These are phyloP conservation scores for Danio aesculapii DNA, from an alignment of 2,797 vertebrate species.

Conservation along the genomic window DNA sequence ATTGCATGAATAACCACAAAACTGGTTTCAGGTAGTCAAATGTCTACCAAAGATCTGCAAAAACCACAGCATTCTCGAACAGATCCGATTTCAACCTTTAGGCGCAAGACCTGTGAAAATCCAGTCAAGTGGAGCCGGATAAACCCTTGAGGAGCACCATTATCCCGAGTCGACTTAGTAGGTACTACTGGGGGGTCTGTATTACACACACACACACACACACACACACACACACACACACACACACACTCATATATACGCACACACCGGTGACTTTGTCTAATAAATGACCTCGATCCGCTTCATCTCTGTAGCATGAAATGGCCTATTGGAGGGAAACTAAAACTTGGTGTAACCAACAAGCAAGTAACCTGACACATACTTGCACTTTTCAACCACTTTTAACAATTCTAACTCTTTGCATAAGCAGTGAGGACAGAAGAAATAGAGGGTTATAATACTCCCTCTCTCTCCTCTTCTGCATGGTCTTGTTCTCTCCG, in stretches of 20 bases:
- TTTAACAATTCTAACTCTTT: slow-evolving; percentile 38
- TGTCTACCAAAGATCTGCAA: neutral
- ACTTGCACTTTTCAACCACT: slow-evolving; percentile 26
- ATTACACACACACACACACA: neutral
- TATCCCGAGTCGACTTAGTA: slow-evolving; percentile 63
- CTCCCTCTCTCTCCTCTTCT: slow-evolving; percentile 2
- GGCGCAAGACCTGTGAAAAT: slow-evolving; percentile 57
- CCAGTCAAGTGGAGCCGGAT: slow-evolving; percentile 72
- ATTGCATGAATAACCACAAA: slow-evolving; percentile 7
- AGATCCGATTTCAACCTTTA: slow-evolving; percentile 26
- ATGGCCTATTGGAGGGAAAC: slow-evolving; percentile 66
- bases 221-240: no score
- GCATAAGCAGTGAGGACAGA: slow-evolving; percentile 21
- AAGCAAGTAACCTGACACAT: slow-evolving; percentile 68
- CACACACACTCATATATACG: no score
- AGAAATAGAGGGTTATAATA: slow-evolving; percentile 15
- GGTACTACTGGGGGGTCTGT: slow-evolving; percentile 72
- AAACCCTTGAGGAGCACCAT: slow-evolving; percentile 70
- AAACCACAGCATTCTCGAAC: slow-evolving; percentile 9
- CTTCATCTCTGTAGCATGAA: slow-evolving; percentile 40
- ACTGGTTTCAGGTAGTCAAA: neutral
- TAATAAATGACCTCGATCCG: slow-evolving; percentile 58
- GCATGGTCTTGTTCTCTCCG: slow-evolving; percentile 13
- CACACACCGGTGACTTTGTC: slow-evolving; percentile 69
- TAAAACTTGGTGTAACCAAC: slow-evolving; percentile 58